Conservation (phyloP, 2,797 vertebrate genomes). For the Austrolebias charrua region DNA sequence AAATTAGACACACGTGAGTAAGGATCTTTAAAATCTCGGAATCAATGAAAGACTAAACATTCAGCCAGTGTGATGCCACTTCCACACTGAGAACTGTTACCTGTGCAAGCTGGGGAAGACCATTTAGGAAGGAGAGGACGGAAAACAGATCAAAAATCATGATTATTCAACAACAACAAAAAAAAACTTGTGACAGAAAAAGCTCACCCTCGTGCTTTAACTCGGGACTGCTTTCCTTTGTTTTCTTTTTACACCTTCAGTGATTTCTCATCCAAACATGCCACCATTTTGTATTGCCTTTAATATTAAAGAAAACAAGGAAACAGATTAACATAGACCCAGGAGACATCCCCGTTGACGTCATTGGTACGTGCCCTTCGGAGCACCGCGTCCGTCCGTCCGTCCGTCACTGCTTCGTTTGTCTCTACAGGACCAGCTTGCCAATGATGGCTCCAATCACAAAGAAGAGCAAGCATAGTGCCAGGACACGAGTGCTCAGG, state of each 20-base stretch:
- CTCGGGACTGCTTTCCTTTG: constrained; percentile 53
- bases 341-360: constrained; percentile 58
- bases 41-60: constrained; percentile 59
- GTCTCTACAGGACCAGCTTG: constrained; percentile 88
- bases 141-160: constrained; percentile 51
- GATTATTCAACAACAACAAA: constrained; percentile 43
- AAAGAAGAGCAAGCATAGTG: constrained; percentile 91
- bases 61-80: constrained; percentile 57
- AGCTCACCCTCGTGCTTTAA: constrained; percentile 47
- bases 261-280: constrained; percentile 58
- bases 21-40: constrained; percentile 40
- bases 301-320: constrained; percentile 44
- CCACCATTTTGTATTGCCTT: constrained; percentile 63
- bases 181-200: constrained; percentile 56
- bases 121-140: constrained; percentile 54
- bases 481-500: constrained; percentile 85
- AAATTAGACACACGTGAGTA: constrained; percentile 31
- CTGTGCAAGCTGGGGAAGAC: constrained; percentile 68
- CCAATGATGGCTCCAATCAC: constrained; percentile 93
- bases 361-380: constrained; percentile 46
- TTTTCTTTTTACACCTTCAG: constrained; percentile 62
- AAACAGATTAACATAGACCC: constrained; percentile 59
- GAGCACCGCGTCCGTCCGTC: constrained; percentile 41
- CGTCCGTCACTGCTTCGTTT: constrained; percentile 59
- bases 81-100: constrained; percentile 50